A percentile compares a stretch with the other conserved stretches of the same genome.
Conservation (phyloP, 92 coral and sea anemone genomes). For the Epizoanthus ramosus region DNA sequence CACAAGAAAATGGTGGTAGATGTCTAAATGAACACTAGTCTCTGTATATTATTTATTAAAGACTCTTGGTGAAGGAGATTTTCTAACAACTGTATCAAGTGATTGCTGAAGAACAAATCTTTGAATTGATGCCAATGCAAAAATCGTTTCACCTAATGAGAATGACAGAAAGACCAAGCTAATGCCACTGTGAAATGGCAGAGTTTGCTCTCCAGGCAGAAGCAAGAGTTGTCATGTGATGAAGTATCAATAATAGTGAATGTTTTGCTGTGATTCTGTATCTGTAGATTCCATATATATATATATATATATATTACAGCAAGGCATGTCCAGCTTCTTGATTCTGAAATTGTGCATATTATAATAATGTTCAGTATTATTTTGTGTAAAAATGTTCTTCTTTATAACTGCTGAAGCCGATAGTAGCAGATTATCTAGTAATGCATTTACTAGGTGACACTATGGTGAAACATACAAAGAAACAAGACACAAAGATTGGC, state of each 20-base stretch:
- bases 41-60: slow-evolving; percentile 75
- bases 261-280: background rate
- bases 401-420: background rate
- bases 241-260: too few relatives aligned
- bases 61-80: slow-evolving; percentile 53
- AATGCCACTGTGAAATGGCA: slow-evolving; percentile 2
- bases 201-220: too few relatives aligned
- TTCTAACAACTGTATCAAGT: slow-evolving; percentile 18
- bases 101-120: slow-evolving; percentile 16
- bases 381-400: background rate
- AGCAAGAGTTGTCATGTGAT: too few relatives aligned
- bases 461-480: slow-evolving; percentile 1
- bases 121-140: slow-evolving; percentile 25
- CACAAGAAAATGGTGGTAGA: slow-evolving; percentile 99
- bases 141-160: background rate
- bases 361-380: background rate
- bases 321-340: background rate
- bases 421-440: background rate
- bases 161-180: background rate
- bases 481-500: background rate
- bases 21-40: slow-evolving; percentile 65
- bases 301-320: background rate
- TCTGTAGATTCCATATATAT: slow-evolving; percentile 7
- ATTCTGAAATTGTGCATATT: slow-evolving; percentile 13
- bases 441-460: background rate